Evolutionary conservation across 2,113 vertebrate genomes (phyloP).

Genomic region (Rhabdornis inornatus): DNA sequence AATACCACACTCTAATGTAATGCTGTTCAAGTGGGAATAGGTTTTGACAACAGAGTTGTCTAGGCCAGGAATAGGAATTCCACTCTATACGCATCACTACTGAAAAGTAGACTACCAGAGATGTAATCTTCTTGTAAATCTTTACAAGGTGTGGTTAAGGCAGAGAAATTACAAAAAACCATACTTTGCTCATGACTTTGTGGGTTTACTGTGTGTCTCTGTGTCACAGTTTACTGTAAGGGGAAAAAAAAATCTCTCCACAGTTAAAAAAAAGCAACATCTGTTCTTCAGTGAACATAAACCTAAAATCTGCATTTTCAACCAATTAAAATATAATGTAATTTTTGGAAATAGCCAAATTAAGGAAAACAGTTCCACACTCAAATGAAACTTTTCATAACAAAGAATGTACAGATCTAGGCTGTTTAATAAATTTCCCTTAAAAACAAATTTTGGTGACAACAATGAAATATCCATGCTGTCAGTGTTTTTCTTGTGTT

Average conservation of each 20-base stretch:
- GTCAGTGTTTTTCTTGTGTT: neutral
- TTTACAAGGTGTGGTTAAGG: neutral
- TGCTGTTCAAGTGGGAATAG: neutral
- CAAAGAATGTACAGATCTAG: neutral
- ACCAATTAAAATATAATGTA: neutral
- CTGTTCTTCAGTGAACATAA: neutral
- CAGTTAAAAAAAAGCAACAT: neutral
- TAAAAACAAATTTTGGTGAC: neutral
- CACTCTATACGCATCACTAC: neutral
- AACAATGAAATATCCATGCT: neutral
- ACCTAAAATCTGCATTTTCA: neutral
- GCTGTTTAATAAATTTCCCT: neutral
- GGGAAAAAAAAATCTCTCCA: neutral
- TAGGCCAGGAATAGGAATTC: neutral
- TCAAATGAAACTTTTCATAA: neutral
- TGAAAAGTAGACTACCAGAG: neutral
- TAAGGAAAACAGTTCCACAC: neutral
- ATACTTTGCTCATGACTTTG: neutral
- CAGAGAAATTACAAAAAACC: neutral
- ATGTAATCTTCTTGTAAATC: neutral
- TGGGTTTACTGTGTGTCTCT: neutral
- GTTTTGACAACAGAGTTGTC: neutral
- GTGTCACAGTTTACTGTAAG: neutral
- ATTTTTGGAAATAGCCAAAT: neutral
- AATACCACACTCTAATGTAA: neutral